These are phyloP conservation scores for Wiebesia pumilae DNA, from an alignment of 1,140 invertebrate genomes.

Conservation along the genomic window DNA sequence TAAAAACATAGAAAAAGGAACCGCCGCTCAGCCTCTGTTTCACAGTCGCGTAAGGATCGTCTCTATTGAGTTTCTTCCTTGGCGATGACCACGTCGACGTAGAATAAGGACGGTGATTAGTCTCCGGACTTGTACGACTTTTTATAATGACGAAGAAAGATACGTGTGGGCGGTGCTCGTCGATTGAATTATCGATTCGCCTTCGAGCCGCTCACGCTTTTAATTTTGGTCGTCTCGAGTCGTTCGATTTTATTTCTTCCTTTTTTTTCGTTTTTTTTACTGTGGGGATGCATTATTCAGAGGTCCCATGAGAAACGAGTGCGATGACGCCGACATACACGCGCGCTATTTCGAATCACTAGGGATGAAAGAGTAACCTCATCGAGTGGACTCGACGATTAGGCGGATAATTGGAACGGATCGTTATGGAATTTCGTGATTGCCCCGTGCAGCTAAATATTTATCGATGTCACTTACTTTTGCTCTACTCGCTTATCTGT, in stretches of 20 bases:
- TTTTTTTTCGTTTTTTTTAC: conserved; percentile 34
- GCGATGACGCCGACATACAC: neutral
- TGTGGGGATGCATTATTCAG: conserved; percentile 22
- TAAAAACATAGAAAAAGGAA: neutral
- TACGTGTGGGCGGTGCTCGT: neutral
- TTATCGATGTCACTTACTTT: neutral
- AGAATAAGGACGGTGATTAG: conserved; percentile 38
- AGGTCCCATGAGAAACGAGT: neutral
- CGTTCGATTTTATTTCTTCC: conserved; percentile 2
- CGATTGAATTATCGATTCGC: conserved; percentile 43
- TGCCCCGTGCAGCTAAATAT: neutral
- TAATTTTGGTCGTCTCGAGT: conserved; percentile 50
- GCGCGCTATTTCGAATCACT: neutral
- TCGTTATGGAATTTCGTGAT: neutral
- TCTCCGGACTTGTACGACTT: neutral
- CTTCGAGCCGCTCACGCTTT: conserved; percentile 7
- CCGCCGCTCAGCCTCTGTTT: neutral
- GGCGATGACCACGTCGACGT: conserved; percentile 7
- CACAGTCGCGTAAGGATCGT: neutral
- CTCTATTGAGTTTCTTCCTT: neutral
- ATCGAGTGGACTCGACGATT: neutral
- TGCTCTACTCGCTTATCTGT: too few relatives aligned
- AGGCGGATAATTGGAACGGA: neutral
- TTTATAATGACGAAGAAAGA: conserved; percentile 1
- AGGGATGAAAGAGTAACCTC: neutral